phyloP scores from a whole-genome alignment of 2,797 vertebrate species.

The Hipposideros larvatus region DNA sequence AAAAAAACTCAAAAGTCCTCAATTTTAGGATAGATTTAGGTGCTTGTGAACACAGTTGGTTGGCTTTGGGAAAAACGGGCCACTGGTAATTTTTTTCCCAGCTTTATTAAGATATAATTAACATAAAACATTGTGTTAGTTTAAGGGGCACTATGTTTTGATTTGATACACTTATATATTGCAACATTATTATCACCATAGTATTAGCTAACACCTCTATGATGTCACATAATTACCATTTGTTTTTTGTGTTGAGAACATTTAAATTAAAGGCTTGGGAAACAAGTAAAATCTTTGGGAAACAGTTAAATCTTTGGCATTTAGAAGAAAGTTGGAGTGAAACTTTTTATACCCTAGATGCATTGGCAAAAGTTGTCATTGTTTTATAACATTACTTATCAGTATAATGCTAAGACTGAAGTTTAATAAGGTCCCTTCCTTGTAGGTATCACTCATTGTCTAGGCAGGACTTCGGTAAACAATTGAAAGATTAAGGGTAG shows the following conservation, averaged over 20 bases:
- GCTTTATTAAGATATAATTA: not conserved
- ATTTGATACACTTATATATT: not conserved
- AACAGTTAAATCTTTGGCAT: not conserved
- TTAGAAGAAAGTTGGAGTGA: not conserved
- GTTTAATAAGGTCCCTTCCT: not conserved
- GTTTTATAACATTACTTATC: not conserved
- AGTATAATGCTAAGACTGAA: not conserved
- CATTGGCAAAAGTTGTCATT: not conserved
- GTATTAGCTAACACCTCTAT: not conserved
- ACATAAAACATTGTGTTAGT: not conserved
- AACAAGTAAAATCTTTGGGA: not conserved
- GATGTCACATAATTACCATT: not conserved
- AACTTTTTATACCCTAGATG: slow-evolving; percentile 31
- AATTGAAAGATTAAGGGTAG: slow-evolving; percentile 31
- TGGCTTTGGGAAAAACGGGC: not conserved
- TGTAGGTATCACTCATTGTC: not conserved
- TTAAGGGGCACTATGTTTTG: not conserved
- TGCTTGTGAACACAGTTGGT: not conserved
- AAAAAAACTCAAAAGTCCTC: no score
- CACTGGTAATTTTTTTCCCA: not conserved
- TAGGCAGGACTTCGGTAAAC: not conserved
- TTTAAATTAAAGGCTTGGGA: not conserved
- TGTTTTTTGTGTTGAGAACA: not conserved
- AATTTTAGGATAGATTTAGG: not conserved
- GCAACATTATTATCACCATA: not conserved